Conservation (phyloP, 1,140 invertebrate species). For the Phthorimaea operculella region DNA sequence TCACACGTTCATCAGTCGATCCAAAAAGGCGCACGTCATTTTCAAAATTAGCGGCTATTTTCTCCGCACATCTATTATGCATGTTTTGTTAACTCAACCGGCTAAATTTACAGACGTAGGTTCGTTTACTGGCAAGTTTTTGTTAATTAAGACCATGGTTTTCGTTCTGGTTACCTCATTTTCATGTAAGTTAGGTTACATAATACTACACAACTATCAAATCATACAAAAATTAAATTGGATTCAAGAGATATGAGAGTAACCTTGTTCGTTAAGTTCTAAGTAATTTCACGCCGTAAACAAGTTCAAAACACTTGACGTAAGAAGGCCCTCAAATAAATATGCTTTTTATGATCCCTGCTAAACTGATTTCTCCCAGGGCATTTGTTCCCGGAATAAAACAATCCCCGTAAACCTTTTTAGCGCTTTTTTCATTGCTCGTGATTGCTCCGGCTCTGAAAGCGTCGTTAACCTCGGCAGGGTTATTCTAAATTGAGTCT, state of each 20-base stretch:
- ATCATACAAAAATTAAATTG: no score
- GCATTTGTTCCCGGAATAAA: not conserved
- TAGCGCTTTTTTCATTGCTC: slow-evolving; percentile 1
- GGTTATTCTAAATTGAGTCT: no score
- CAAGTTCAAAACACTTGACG: no score
- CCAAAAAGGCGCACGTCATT: slow-evolving; percentile 12
- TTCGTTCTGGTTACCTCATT: no score
- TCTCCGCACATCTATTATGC: not conserved
- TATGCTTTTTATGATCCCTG: no score
- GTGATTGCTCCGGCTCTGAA: not conserved
- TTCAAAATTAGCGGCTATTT: slow-evolving; percentile 1
- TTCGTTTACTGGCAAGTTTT: not conserved
- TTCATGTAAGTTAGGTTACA: no score
- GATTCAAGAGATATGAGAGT: no score
- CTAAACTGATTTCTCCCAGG: not conserved
- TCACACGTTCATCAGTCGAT: slow-evolving; percentile 16
- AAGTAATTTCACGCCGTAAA: no score
- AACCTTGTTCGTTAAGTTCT: no score
- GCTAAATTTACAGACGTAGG: not conserved
- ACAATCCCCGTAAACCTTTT: not conserved
- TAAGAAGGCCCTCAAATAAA: no score
- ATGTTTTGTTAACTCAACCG: not conserved
- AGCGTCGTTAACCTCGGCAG: not conserved
- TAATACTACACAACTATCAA: no score
- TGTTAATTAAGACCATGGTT: not conserved